These are phyloP conservation scores for Agrilus planipennis DNA, from an alignment of 1,140 invertebrate species.

Conservation along the genomic window DNA sequence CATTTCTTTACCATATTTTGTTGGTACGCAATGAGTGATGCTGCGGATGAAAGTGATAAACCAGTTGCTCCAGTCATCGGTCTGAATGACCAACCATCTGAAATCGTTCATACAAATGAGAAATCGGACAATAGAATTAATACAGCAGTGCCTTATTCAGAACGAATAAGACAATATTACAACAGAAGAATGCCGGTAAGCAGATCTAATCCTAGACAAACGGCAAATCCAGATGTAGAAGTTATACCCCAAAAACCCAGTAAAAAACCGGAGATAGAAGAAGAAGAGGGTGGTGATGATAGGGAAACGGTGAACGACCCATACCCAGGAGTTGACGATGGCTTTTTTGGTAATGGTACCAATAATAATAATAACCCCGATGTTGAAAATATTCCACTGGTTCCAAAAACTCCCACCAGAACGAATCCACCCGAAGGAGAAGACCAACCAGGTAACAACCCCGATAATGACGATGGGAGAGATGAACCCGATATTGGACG, in stretches of 20 bases:
- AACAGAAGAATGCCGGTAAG: no score
- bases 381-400: slow-evolving; percentile 9
- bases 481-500: slow-evolving; percentile 13
- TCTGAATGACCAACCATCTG: no score
- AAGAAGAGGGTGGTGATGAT: slow-evolving; percentile 36
- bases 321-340: slow-evolving; percentile 42
- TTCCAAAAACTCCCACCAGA: slow-evolving; percentile 10
- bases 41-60: no score
- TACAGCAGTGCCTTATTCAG: no score
- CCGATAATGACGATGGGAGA: slow-evolving; percentile 21
- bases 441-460: slow-evolving; percentile 11
- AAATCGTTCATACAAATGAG: no score
- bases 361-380: slow-evolving; percentile 9
- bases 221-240: no score
- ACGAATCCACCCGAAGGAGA: slow-evolving; percentile 11
- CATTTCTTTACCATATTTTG: no score
- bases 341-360: slow-evolving; percentile 29
- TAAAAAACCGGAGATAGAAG: slow-evolving; percentile 36
- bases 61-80: no score
- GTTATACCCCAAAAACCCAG: slow-evolving; percentile 13
- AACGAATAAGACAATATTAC: no score
- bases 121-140: no score
- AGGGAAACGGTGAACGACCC: slow-evolving; percentile 28
- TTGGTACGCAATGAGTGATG: no score
- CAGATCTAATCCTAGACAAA: no score